phyloP scores from a whole-genome alignment of 1,140 invertebrate species.

The Aphis craccivora region DNA sequence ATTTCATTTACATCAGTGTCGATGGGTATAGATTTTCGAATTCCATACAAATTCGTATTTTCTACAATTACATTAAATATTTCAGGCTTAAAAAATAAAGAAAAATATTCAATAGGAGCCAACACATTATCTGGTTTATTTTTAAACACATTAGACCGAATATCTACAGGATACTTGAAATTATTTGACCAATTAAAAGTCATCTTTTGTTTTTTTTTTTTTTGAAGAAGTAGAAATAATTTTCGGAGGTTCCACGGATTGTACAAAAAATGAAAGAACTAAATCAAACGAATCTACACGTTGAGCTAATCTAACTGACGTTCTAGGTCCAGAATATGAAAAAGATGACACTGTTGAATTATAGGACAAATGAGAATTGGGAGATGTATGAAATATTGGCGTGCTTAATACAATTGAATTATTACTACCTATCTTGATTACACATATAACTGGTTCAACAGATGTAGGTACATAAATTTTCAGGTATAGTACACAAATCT shows the following conservation, averaged over 20 bases:
- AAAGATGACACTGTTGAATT: not conserved
- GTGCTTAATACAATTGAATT: not conserved
- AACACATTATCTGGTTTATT: constrained; percentile 25
- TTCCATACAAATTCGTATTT: constrained; percentile 59
- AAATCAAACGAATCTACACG: not conserved
- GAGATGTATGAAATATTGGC: not conserved
- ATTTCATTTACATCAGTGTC: constrained; percentile 59
- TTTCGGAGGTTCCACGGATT: not conserved
- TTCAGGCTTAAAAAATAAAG: constrained; percentile 59
- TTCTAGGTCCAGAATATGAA: constrained; percentile 6
- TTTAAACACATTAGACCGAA: constrained; percentile 25
- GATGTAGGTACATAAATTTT: not conserved
- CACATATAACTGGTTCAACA: not conserved
- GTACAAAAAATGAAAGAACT: not conserved
- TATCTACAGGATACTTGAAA: constrained; percentile 28
- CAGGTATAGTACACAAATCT: not conserved
- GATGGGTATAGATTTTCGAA: constrained; percentile 56
- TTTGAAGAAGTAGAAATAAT: not conserved
- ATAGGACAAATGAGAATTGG: not conserved
- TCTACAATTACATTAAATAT: constrained; percentile 58
- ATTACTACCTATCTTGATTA: not conserved
- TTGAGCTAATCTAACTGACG: not conserved
- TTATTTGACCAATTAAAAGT: constrained; percentile 48
- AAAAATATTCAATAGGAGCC: constrained; percentile 59
- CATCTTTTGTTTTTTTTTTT: constrained; percentile 35